Conservation (phyloP, 2,888 invertebrate species). For the Theodoxus fluviatilis region DNA sequence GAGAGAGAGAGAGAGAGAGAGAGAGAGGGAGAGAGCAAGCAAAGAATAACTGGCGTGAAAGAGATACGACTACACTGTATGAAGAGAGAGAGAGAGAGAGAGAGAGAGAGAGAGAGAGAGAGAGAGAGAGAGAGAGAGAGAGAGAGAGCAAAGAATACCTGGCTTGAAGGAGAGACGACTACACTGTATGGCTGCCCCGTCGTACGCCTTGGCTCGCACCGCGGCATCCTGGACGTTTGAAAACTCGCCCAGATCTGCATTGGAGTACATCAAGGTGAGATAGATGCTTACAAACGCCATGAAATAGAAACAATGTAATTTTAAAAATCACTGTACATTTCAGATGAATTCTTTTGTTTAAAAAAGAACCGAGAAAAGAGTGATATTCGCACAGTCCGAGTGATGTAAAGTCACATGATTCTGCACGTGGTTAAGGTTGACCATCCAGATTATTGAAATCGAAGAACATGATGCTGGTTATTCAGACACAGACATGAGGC, state of each 20-base stretch:
- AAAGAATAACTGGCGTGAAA: conserved; percentile 77
- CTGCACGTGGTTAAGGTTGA: too few relatives aligned
- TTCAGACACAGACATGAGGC: too few relatives aligned
- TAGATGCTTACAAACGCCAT: not conserved
- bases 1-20: too few relatives aligned
- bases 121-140: conserved; percentile 23
- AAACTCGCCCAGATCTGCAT: conserved; percentile 50
- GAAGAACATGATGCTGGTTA: too few relatives aligned
- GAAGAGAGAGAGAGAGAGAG: too few relatives aligned
- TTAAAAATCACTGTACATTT: too few relatives aligned
- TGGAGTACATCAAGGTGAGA: not conserved
- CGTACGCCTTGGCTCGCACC: conserved; percentile 41
- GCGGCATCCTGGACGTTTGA: conserved; percentile 46
- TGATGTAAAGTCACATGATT: not conserved
- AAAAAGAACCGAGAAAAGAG: too few relatives aligned
- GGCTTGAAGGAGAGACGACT: conserved; percentile 87
- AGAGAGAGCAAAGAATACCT: conserved; percentile 58
- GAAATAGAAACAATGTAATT: not conserved
- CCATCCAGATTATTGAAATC: too few relatives aligned
- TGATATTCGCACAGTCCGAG: not conserved
- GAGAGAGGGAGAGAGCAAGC: conserved; percentile 5
- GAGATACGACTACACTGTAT: conserved; percentile 75
- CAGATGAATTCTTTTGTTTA: too few relatives aligned
- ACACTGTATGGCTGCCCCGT: conserved; percentile 47
- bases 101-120: too few relatives aligned